Base-by-base conservation (phyloP, 30 jellyfish, hydroid and myxozoan species). In the Clytia hemisphaerica region DNA sequence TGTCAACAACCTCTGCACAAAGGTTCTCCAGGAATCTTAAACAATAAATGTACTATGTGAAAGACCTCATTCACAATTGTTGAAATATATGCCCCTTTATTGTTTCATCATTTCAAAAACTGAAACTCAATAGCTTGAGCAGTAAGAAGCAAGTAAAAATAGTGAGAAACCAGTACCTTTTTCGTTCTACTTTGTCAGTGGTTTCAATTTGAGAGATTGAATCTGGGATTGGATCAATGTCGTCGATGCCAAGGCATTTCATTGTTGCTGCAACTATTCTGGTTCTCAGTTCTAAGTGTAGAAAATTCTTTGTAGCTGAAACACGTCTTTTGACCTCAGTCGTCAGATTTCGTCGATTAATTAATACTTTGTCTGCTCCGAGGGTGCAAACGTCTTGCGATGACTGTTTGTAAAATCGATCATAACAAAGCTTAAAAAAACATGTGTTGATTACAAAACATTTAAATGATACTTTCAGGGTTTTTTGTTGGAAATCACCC, bases 221-320 rank as follows among this genome's bases (percentile, higher is more conserved):
- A n/a, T n/a, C n/a, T 21, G 83, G 83, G 48, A 71, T 54, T n/a
- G 34, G 40, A 38, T 71, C 58, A 18, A 21, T 19, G 42, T 38
- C 30, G 61, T 35, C 42, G 21, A 71, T 25, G 10, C 55, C 27
- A 9, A 71, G 36, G 37, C 24, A 12, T 33, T 71, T 64, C 36
- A 71, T n/a, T 33, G 77, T 54, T 31, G 83, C 83, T 49, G 83
- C 83, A 6, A 36, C 61, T 28, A 71, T 53, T 38, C 83, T 40
- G 6, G 83, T 61, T 50, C 55, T 75, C 83, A 71, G 42, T 28
- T 29, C 59, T 15, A 71, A 33, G 25, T 71, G 37, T 26, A 71
- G 36, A 75, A 71, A 71, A 15, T 15, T 35, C 45, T 71, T 71
- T 61, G 75, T 31, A n/a, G 83, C 83, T 50, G 37, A 50, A 33